Evolutionary conservation across 2,888 invertebrate species (phyloP).

Genomic region (Pyralis farinalis): DNA sequence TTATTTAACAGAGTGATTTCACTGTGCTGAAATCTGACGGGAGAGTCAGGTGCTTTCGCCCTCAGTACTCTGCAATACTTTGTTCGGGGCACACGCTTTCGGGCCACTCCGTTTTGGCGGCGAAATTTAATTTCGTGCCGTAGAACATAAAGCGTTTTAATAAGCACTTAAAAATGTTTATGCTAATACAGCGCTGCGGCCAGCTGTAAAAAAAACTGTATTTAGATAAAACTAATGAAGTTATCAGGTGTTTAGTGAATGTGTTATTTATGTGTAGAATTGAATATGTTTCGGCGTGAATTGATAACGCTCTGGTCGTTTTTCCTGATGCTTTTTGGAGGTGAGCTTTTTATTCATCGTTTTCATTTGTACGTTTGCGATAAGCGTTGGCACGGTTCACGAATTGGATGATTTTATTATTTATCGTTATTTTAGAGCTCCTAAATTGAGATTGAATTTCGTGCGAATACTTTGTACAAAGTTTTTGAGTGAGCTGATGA

Average conservation of each 20-base stretch:
- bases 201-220: conserved; percentile 6
- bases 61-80: conserved; percentile 39
- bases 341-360: conserved; percentile 38
- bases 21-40: conserved; percentile 35
- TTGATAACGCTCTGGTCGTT: conserved; percentile 41
- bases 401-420: conserved; percentile 11
- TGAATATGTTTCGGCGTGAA: conserved; percentile 36
- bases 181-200: conserved; percentile 1
- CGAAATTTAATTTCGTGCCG: conserved; percentile 25
- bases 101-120: conserved; percentile 24
- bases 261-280: conserved; percentile 17
- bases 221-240: conserved; percentile 11
- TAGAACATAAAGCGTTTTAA: conserved; percentile 26
- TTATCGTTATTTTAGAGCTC: conserved; percentile 10
- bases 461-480: too few relatives aligned
- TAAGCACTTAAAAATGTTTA: conserved; percentile 9
- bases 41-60: conserved; percentile 29
- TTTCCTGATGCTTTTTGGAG: conserved; percentile 54
- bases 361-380: conserved; percentile 2
- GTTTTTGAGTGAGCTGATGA: too few relatives aligned
- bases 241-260: conserved; percentile 23
- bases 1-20: conserved; percentile 18
- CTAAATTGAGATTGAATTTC: conserved; percentile 18
- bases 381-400: conserved; percentile 2
- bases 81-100: conserved; percentile 32